Evolutionary conservation across 2,113 vertebrate genomes (phyloP), one percentile per base, ranked within the genome.

Genomic region (Chaenocephalus aceratus): DNA sequence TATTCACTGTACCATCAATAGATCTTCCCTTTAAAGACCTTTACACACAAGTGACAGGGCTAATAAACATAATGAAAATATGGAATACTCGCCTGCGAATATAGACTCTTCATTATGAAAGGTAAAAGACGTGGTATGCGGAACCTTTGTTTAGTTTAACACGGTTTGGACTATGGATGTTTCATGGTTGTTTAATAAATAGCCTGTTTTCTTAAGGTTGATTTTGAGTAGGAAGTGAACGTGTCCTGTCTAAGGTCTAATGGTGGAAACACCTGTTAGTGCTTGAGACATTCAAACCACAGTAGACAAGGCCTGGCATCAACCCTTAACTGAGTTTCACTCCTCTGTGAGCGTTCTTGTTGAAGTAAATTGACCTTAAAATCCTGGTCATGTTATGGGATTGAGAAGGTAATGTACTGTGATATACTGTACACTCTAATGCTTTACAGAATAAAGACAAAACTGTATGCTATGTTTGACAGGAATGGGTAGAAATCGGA

Each of bases 311-410:
- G 51, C 10, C 44, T 36, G 23, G 16, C 46, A 53, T 26, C 44
- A 45, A 44, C 62, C 61, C 56, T 54, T 44, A 54, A 71, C 48
- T 60, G 14, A 56, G 44, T 9, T 49, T 49, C 9, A 23, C 46
- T 53, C 48, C 26, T 48, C 44, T 70, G 26, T 10, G 41, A 41
- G 36, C 56, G 46, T 45, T 53, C 14, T 60, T 36, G 6, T 18
- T 5, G 15, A 56, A 67, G 61, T 23, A 72, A 77, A 82, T 77
- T 23, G 48, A 11, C 74, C 48, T 0, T 68, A 5, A 75, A 54
- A 49, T 41, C 62, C 44, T 70, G 34, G 16, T 49, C 11, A 15
- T 63, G 60, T 65, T 59, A 23, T 23, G 6, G 36, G 16, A 14
- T 53, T 59, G 66, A 21, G 52, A 69, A 45, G 51, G 30, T 64